Conservation (phyloP, 2,797 vertebrate species). For the Macropus fuliginosus region DNA sequence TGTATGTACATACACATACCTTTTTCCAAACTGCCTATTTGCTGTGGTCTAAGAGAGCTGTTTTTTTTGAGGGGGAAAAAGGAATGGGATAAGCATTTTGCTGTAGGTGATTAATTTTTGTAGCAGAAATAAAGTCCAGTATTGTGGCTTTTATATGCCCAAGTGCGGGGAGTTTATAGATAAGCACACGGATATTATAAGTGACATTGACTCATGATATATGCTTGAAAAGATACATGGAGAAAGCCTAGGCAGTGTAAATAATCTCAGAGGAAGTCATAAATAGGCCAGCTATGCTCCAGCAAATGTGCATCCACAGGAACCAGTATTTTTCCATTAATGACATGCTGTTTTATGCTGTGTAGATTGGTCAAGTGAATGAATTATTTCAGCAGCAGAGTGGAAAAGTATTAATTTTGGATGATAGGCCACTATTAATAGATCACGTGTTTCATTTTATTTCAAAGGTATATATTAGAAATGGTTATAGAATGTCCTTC, state of each 20-base stretch:
- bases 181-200: background rate
- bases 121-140: conserved; percentile 28
- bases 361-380: conserved; percentile 68
- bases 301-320: conserved; percentile 18
- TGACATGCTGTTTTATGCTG: conserved; percentile 50
- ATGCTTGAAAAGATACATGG: conserved; percentile 33
- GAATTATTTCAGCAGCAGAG: conserved; percentile 57
- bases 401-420: conserved; percentile 65
- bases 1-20: background rate
- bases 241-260: conserved; percentile 47
- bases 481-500: conserved; percentile 63
- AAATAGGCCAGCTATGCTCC: conserved; percentile 35
- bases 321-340: conserved; percentile 55
- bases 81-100: background rate
- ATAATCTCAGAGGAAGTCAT: conserved; percentile 19
- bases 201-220: conserved; percentile 32
- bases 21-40: conserved; percentile 31
- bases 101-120: conserved; percentile 9
- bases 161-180: background rate
- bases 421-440: conserved; percentile 45
- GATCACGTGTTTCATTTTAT: conserved; percentile 58
- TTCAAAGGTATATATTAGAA: conserved; percentile 65
- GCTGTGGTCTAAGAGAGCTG: background rate
- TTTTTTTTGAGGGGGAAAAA: background rate
- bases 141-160: conserved; percentile 51